Base-by-base conservation (phyloP, 2,797 vertebrate species). In the Myoxocephalus aenaeus region DNA sequence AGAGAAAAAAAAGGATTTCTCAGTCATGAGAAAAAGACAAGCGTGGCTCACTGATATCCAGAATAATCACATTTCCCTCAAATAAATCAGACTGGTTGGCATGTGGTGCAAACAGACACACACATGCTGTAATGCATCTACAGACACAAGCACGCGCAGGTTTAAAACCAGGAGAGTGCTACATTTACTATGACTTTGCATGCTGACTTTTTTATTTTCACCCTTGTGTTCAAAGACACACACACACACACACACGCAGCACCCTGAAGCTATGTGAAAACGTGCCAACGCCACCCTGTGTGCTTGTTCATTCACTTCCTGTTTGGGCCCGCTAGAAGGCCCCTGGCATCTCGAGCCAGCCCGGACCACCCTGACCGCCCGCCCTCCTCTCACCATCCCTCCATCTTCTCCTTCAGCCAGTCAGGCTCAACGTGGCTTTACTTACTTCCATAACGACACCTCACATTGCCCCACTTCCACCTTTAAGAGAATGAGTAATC, bases 401-500 rank as follows among this genome's bases (percentile, higher is more conserved):
- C 73, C 77, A 61, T 82, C 73, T 71, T 61, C 75, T 77, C 78
- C 72, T 72, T 29, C 82, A 83, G 56, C 62, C 75, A 76, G 80
- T 75, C 70, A 75, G 82, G 78, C 89, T 90, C 89, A 77, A 42
- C 78, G 82, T 83, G 88, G 84, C 84, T 85, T 83, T 86, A 89
- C 86, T 87, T 77, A 75, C 80, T 73, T 76, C 87, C 86, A 42
- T 42, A 71, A 85, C 76, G 38, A 84, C 88, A 79, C 86, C 87
- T 87, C 73, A 46, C 82, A 66, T 70, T 56, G 79, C 76, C 84
- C 70, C 89, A 87, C 92, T 90, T 93, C 92, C 95, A 92, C 94
- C 91, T 93, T 32, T 93, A 94, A 95, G 96, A 97, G 96, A 97
- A 96, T 94, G 94, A 95, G 96, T 97, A 96, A 98, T 99, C 97